Conservation (phyloP, 1,140 invertebrate genomes). For the Heterodera schachtii region DNA sequence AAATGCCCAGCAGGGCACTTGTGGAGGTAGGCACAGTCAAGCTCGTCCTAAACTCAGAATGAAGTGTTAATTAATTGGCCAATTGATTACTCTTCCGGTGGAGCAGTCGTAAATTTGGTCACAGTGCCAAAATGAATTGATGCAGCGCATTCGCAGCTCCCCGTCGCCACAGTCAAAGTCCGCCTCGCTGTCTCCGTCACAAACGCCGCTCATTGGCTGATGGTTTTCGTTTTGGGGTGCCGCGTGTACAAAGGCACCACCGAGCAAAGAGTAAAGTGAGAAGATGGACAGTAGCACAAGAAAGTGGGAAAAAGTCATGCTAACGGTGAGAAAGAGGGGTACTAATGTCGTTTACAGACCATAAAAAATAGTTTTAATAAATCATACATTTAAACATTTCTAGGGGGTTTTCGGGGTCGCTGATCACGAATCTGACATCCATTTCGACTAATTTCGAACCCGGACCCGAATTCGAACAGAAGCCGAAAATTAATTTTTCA, state of each 20-base stretch:
- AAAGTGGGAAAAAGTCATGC: no score
- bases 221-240: not conserved
- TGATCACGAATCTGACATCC: no score
- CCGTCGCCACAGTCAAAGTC: constrained; percentile 24
- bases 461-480: no score
- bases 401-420: no score
- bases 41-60: not conserved
- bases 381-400: no score
- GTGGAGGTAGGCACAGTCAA: constrained; percentile 11
- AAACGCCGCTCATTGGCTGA: not conserved
- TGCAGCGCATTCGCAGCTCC: constrained; percentile 16
- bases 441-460: no score
- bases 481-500: no score
- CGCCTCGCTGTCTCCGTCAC: not conserved
- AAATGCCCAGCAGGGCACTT: constrained; percentile 8
- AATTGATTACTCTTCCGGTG: constrained; percentile 6
- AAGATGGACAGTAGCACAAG: not conserved
- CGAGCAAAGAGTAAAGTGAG: not conserved
- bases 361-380: no score
- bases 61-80: no score
- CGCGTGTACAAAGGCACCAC: not conserved
- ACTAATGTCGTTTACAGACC: no score
- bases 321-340: no score
- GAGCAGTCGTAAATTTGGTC: constrained; percentile 23
- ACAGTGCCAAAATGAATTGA: constrained; percentile 8